A percentile compares a stretch with the other conserved stretches of the same genome.
Evolutionary conservation across 2,888 invertebrate genomes (phyloP).

Genomic region (Thera obeliscata): DNA sequence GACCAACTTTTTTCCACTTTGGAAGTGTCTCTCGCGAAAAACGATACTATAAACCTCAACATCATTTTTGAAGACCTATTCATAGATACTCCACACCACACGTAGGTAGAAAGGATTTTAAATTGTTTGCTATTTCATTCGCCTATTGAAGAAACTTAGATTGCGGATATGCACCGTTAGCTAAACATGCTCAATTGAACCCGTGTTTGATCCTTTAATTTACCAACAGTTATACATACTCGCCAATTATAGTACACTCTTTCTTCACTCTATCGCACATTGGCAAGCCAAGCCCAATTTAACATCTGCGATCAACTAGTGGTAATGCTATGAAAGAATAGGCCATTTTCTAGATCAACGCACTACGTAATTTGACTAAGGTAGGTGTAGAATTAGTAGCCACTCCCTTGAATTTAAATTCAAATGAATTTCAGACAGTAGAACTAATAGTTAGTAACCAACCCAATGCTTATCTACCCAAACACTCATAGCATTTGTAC

Average conservation of each 20-base stretch:
- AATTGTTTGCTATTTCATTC: constrained; percentile 16
- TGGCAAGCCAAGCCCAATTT: constrained; percentile 42
- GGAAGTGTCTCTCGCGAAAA: too few species aligned
- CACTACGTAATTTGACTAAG: background rate
- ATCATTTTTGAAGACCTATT: too few species aligned
- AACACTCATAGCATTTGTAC: too few species aligned
- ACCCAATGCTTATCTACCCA: background rate
- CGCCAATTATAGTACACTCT: constrained; percentile 35
- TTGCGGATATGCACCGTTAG: constrained; percentile 43
- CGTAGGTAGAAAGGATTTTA: constrained; percentile 31
- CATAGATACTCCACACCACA: too few species aligned
- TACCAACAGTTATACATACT: constrained; percentile 40
- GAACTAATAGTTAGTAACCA: too few species aligned
- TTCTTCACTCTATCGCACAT: constrained; percentile 39
- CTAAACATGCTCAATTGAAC: constrained; percentile 41
- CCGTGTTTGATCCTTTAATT: constrained; percentile 42
- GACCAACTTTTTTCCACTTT: too few species aligned
- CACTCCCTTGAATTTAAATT: background rate
- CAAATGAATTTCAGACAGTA: background rate
- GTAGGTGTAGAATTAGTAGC: background rate
- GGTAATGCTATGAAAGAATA: constrained; percentile 6
- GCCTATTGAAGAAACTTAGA: constrained; percentile 25
- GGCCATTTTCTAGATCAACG: constrained; percentile 10
- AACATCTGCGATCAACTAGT: constrained; percentile 24
- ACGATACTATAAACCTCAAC: too few species aligned